phyloP scores from a whole-genome alignment of 2,113 vertebrate genomes.

The Ranitomeya variabilis region DNA sequence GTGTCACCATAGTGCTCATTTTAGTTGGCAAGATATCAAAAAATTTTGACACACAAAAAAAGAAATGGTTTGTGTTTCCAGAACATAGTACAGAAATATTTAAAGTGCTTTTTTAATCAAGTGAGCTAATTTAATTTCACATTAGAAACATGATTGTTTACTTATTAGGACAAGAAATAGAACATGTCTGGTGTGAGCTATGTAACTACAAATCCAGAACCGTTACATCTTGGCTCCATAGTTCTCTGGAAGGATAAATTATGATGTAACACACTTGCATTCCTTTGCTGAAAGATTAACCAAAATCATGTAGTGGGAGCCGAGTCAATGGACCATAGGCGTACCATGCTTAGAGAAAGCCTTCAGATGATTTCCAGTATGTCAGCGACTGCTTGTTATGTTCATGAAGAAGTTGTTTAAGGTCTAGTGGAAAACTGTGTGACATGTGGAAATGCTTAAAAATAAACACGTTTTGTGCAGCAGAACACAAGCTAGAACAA shows the following conservation, averaged over 20 bases:
- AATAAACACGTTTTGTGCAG: conserved; percentile 1
- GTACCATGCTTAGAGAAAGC: conserved; percentile 51
- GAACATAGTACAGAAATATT: neutral
- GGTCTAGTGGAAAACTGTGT: conserved; percentile 42
- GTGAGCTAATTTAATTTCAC: neutral
- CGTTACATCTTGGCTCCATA: conserved; percentile 20
- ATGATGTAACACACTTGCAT: conserved; percentile 37
- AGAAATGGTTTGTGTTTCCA: too few species aligned
- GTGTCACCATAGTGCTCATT: neutral
- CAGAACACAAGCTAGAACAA: conserved; percentile 3
- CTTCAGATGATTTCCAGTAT: conserved; percentile 44
- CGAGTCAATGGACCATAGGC: conserved; percentile 50
- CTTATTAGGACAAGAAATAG: neutral
- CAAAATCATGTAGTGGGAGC: conserved; percentile 43
- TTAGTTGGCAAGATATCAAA: neutral
- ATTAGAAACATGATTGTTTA: neutral
- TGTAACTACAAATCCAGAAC: neutral
- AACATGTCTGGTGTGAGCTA: neutral
- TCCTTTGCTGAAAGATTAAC: conserved; percentile 43
- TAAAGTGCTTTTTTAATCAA: neutral
- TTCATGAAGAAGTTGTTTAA: conserved; percentile 45
- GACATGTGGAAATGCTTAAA: conserved; percentile 35
- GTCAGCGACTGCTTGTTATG: conserved; percentile 44
- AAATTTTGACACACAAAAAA: neutral
- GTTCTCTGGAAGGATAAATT: conserved; percentile 30